Conservation (phyloP, 2,113 vertebrate genomes). For the Vidua macroura region DNA sequence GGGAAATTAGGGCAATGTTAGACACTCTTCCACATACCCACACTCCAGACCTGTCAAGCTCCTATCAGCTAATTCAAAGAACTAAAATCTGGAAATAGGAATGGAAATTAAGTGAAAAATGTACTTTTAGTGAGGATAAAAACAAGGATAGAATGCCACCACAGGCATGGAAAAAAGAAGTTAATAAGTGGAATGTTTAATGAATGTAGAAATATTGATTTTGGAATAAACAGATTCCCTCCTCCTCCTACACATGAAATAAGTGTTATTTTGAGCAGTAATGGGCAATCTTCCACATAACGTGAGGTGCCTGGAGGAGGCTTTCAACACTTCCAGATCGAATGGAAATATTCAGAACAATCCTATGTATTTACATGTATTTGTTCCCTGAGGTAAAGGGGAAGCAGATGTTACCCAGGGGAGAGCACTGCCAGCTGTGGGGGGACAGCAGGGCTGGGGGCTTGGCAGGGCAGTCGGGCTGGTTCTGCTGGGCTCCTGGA, state of each 20-base stretch:
- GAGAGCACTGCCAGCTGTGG: not conserved
- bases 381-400: not conserved
- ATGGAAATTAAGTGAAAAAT: conserved; percentile 32
- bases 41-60: not conserved
- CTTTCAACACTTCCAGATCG: conserved; percentile 27
- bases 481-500: not conserved
- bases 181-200: conserved; percentile 47
- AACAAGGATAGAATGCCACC: conserved; percentile 32
- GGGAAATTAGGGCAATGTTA: not conserved
- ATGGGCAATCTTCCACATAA: conserved; percentile 32
- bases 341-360: conserved; percentile 49
- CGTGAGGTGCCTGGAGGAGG: conserved; percentile 41
- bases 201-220: conserved; percentile 64
- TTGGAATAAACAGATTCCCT: conserved; percentile 62
- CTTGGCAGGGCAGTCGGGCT: fast-evolving
- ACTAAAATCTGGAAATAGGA: conserved; percentile 20
- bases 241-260: conserved; percentile 49
- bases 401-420: not conserved
- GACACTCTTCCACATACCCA: not conserved
- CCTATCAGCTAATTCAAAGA: not conserved
- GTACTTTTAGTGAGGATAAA: conserved; percentile 12
- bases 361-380: not conserved
- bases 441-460: not conserved
- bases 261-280: conserved; percentile 52
- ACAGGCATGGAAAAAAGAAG: conserved; percentile 6